Evolutionary conservation across 92 coral and sea anemone species (phyloP), one percentile per base, ranked within the genome.

Genomic region (Pocillopora meandrina): DNA sequence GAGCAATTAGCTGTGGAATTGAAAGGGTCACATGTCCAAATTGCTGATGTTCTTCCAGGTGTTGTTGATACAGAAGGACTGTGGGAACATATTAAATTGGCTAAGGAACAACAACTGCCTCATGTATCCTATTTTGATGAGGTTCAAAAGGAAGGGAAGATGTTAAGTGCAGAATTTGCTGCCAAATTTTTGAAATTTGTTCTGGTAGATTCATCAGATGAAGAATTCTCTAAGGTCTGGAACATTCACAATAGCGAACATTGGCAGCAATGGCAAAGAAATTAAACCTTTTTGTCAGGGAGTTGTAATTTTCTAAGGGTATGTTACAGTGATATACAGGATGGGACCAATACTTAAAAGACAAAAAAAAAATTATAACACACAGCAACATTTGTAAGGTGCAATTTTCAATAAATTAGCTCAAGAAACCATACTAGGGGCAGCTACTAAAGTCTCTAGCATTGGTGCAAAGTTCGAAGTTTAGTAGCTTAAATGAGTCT

Each of bases 11-110:
- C 64, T 1, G 79, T 88, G 9, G 91, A 88, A 78, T 68, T 88
- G 14, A 52, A 70, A 19, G 84, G 84, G 55, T 75, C 87, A 2
- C 75, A 83, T 14, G 91, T 88, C 11, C 76, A 82, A 63, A 83
- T 82, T 88, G 87, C 91, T 3, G 74, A 65, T 14, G 64, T 82
- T 69, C 87, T 35, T 15, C 91, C 91, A 15, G 91, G 89, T 57
- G 89, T 89, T 9, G 92, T 89, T 49, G 89, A 89, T 49, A 89
- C 92, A 31, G 89, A 89, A 52, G 92, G 89, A 6, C 66, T 89
- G 70, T 84, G 86, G 92, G 92, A 89, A 65, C 92, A 89, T 58
- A 73, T 89, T 5, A 89, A 78, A 59, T 79, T 89, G 66, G 92
- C 92, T 61, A 84, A 85, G 17, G 75, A 89, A 76, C 89, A 89